Evolutionary conservation across 2,888 invertebrate genomes (phyloP), one percentile per base, ranked within the genome.

Genomic region (Choristoneura rosaceana): DNA sequence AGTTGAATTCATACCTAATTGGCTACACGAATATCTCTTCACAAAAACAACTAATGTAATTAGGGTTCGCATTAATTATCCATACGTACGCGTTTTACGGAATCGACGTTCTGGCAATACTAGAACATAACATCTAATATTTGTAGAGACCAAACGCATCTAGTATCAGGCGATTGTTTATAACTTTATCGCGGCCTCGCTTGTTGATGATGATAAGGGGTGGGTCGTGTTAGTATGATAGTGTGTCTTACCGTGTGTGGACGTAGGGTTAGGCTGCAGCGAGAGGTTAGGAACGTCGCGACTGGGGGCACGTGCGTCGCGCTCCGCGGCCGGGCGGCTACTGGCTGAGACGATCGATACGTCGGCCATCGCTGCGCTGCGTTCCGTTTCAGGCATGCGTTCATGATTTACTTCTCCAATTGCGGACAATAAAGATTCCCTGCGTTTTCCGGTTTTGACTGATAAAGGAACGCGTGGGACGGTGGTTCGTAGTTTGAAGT

Each of bases 291-390:
- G 62, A 65, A 60, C 63, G 55, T 50, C 75, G 76, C 68, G 71
- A 67, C 76, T 70, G 75, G 70, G 76, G 78, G 77, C 79, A 90
- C 92, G 89, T 85, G 82, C 79, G 77, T 77, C 85, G 84, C 90
- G 87, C 85, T 80, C 84, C 83, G 81, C 74, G 84, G 87, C 87
- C 88, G 89, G 87, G 91, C 90, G 92, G 91, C 87, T 87, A 93
- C 93, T 93, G 87, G 73, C 80, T 82, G 90, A 91, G 88, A 84
- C 91, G 93, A 93, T 93, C 93, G 93, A 93, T 93, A 91, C 80
- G 77, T 73, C 82, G 78, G 87, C 90, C 90, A 87, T 89, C 83
- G 87, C 87, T 87, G 89, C 87, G 87, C 82, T 87, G 85, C 92
- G 91, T 88, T 88, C 86, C 90, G 89, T 90, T 89, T 85, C 82